Conservation (phyloP, 1,140 invertebrate genomes). For the Sminthurinus signatus region DNA sequence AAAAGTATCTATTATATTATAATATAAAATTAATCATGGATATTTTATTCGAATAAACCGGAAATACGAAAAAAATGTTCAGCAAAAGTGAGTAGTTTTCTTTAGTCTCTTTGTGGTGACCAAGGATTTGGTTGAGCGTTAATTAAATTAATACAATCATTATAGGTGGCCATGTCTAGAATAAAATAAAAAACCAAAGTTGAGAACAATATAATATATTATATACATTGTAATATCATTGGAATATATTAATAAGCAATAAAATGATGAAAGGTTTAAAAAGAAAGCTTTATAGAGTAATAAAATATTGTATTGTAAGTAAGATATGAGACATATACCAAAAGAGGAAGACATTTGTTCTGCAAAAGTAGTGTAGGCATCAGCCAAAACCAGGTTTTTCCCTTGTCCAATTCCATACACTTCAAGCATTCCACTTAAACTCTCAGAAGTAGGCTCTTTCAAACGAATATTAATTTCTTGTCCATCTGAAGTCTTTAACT, state of each 20-base stretch:
- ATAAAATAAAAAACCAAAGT: neutral
- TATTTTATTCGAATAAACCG: too few relatives aligned
- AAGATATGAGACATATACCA: slow-evolving; percentile 27
- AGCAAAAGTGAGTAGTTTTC: too few relatives aligned
- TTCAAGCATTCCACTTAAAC: slow-evolving; percentile 42
- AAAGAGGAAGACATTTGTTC: slow-evolving; percentile 33
- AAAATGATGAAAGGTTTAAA: neutral
- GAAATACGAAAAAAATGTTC: too few relatives aligned
- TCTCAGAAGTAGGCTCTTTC: slow-evolving; percentile 37
- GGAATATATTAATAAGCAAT: neutral
- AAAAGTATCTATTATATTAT: too few relatives aligned
- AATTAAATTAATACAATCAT: slow-evolving; percentile 28
- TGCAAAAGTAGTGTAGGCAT: slow-evolving; percentile 40
- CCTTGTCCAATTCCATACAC: slow-evolving; percentile 43
- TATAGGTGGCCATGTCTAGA: slow-evolving; percentile 33
- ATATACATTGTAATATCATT: neutral
- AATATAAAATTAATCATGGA: too few relatives aligned
- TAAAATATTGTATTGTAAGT: neutral
- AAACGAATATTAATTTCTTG: slow-evolving; percentile 35
- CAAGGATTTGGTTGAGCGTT: too few relatives aligned
- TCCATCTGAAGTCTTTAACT: slow-evolving; percentile 40
- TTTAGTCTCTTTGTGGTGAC: too few relatives aligned
- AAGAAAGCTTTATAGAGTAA: neutral
- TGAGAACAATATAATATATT: neutral
- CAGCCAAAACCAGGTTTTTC: slow-evolving; percentile 39